These are phyloP conservation scores for Microtus montanus DNA, from an alignment of 2,113 vertebrate genomes.

Conservation along the genomic window DNA sequence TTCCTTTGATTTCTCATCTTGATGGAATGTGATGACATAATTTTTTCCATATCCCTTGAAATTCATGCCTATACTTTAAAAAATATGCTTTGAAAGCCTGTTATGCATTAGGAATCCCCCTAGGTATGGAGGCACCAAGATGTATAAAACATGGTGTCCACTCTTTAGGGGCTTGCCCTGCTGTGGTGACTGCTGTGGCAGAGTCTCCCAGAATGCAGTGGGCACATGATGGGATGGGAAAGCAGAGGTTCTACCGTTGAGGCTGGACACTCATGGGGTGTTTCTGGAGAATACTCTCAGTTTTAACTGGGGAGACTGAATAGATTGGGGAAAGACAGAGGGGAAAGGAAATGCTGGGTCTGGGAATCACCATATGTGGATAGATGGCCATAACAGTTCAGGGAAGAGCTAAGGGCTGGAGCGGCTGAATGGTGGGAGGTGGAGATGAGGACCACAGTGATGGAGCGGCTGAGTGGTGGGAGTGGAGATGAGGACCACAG, in stretches of 20 bases:
- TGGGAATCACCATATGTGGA: neutral
- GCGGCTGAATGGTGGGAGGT: neutral
- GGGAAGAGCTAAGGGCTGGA: neutral
- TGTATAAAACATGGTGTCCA: too few species aligned
- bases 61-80: neutral
- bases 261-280: neutral
- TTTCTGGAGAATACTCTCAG: neutral
- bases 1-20: slow-evolving; percentile 46
- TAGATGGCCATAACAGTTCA: neutral
- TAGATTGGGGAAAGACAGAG: neutral
- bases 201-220: too few species aligned
- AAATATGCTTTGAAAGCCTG: neutral
- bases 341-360: neutral
- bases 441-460: neutral
- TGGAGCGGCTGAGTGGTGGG: neutral
- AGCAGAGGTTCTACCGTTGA: neutral
- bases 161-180: neutral
- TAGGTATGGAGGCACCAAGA: neutral
- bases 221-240: too few species aligned
- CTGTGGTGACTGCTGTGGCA: neutral
- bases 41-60: slow-evolving; percentile 34
- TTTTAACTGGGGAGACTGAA: neutral
- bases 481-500: neutral
- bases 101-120: neutral
- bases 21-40: neutral